A percentile compares a stretch with the other conserved stretches of the same genome.
phyloP scores from a whole-genome alignment of 2,888 invertebrate genomes.

The Polyommatus icarus region DNA sequence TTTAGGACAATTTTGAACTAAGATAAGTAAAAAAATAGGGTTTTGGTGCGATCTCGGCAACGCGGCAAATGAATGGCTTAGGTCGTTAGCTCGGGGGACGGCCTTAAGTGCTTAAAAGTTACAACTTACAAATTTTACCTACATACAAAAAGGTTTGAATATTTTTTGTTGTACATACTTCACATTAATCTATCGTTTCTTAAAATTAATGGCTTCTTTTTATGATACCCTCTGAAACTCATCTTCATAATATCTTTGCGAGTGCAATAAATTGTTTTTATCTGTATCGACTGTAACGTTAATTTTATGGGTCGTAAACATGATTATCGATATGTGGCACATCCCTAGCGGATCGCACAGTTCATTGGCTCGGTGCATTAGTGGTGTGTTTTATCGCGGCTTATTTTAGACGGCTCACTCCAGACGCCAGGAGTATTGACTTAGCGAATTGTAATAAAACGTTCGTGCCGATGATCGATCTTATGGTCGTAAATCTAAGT shows the following conservation, averaged over 20 bases:
- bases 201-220: not conserved
- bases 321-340: slow-evolving; percentile 2
- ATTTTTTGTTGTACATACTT: too few species aligned
- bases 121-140: not conserved
- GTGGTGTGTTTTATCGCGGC: slow-evolving; percentile 39
- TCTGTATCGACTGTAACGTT: slow-evolving; percentile 6
- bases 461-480: not conserved
- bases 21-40: too few species aligned
- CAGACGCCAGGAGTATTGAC: slow-evolving; percentile 8
- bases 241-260: not conserved
- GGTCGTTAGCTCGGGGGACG: too few species aligned
- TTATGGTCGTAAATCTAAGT: not conserved
- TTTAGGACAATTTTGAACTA: too few species aligned
- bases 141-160: not conserved
- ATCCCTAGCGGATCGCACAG: slow-evolving; percentile 32
- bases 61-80: too few species aligned
- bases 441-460: slow-evolving; percentile 18
- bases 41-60: too few species aligned
- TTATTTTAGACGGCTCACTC: slow-evolving; percentile 36
- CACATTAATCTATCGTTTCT: not conserved
- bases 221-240: not conserved
- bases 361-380: slow-evolving; percentile 41
- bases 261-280: slow-evolving; percentile 11
- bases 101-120: not conserved
- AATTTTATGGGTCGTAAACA: slow-evolving; percentile 7